phyloP scores from a whole-genome alignment of 2,888 invertebrate species.

The Drosophila subquinaria region DNA sequence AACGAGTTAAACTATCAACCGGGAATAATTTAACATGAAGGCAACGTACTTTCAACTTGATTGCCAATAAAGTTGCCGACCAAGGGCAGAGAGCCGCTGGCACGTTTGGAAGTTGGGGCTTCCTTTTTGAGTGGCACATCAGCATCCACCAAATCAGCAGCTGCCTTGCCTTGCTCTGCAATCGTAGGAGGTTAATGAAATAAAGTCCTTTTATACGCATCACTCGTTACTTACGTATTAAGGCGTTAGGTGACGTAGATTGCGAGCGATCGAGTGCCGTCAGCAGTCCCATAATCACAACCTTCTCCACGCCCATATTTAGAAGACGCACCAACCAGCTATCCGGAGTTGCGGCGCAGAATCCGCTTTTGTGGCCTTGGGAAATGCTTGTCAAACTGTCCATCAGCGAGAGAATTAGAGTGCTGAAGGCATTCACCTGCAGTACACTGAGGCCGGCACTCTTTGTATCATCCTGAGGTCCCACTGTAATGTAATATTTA shows the following conservation, averaged over 20 bases:
- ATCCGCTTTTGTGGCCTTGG: conserved; percentile 55
- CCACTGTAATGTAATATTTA: conserved; percentile 46
- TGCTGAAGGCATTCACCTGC: conserved; percentile 64
- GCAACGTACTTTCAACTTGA: conserved; percentile 15
- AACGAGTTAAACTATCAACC: background rate
- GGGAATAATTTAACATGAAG: rapidly evolving
- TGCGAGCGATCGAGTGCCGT: conserved; percentile 57
- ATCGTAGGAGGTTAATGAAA: background rate
- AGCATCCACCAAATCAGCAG: conserved; percentile 34
- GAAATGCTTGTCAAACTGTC: conserved; percentile 60
- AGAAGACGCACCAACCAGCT: conserved; percentile 68
- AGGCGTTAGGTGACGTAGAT: conserved; percentile 2
- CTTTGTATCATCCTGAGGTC: conserved; percentile 34
- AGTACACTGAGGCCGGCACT: conserved; percentile 27
- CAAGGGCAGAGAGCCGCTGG: conserved; percentile 26
- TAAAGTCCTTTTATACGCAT: rapidly evolving
- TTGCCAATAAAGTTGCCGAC: conserved; percentile 28
- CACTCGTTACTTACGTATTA: conserved; percentile 30
- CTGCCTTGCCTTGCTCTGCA: conserved; percentile 35
- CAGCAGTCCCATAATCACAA: conserved; percentile 60
- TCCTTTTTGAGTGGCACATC: conserved; percentile 30
- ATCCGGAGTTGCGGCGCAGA: conserved; percentile 60
- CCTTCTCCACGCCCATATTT: conserved; percentile 60
- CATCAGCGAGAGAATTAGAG: conserved; percentile 58
- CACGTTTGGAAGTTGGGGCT: conserved; percentile 44